Percentiles rank a stretch among this genome's conserved stretches.
These are phyloP conservation scores for Chrysotoxum bicinctum DNA, from an alignment of 2,888 invertebrate species.

Conservation along the genomic window DNA sequence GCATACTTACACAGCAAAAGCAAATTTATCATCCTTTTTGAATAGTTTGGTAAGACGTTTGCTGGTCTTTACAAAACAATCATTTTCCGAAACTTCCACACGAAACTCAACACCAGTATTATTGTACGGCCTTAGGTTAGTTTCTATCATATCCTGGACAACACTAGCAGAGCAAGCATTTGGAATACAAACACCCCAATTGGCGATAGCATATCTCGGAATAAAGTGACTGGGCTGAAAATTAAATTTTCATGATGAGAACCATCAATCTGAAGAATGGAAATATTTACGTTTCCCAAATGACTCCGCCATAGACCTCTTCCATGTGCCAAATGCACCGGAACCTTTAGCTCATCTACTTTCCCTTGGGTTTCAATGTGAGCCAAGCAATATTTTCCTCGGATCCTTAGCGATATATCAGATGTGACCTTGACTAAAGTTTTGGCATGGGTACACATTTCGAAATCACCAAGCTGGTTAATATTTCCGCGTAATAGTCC, in stretches of 20 bases:
- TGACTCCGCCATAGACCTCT: slow-evolving; percentile 85
- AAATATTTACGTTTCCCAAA: slow-evolving; percentile 84
- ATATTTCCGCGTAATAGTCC: slow-evolving; percentile 87
- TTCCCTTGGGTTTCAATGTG: slow-evolving; percentile 85
- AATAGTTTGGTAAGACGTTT: slow-evolving; percentile 75
- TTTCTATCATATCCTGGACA: slow-evolving; percentile 82
- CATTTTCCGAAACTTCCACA: slow-evolving; percentile 84
- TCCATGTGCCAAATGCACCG: slow-evolving; percentile 86
- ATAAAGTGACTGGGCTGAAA: slow-evolving; percentile 87
- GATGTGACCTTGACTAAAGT: slow-evolving; percentile 85
- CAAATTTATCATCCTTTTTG: slow-evolving; percentile 80
- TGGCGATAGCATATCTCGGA: slow-evolving; percentile 87
- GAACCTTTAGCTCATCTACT: slow-evolving; percentile 84
- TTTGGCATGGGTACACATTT: slow-evolving; percentile 84
- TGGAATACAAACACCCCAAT: slow-evolving; percentile 88
- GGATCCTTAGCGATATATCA: slow-evolving; percentile 84
- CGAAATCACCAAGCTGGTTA: slow-evolving; percentile 88
- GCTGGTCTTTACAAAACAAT: slow-evolving; percentile 84
- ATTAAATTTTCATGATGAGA: not conserved
- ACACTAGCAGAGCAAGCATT: slow-evolving; percentile 85
- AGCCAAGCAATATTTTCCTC: slow-evolving; percentile 88
- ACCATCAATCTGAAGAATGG: not conserved
- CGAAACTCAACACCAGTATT: slow-evolving; percentile 84
- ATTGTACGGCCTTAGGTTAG: slow-evolving; percentile 84
- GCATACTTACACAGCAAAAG: slow-evolving; percentile 82